Conservation (phyloP, 1,140 invertebrate species). For the Drosophila fuyamai region DNA sequence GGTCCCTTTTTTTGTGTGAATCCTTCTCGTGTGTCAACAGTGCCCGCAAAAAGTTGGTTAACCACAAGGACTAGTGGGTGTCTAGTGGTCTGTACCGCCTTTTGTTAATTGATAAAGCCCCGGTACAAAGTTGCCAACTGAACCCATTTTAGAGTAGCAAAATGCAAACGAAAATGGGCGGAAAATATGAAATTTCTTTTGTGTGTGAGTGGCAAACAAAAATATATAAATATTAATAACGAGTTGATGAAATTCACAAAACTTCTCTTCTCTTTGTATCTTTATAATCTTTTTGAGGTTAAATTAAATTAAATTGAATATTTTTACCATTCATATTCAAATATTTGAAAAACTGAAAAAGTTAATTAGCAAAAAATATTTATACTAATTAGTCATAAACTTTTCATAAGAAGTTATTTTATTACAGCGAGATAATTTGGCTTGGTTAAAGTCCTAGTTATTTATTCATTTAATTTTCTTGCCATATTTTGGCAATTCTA, state of each 20-base stretch:
- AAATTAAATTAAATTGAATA: too few relatives aligned
- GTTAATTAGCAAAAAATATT: too few relatives aligned
- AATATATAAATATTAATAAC: not conserved
- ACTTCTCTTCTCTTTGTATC: too few relatives aligned
- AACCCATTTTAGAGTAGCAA: slow-evolving; percentile 1
- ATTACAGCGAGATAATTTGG: too few relatives aligned
- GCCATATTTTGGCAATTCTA: not conserved
- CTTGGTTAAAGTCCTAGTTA: not conserved
- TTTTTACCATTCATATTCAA: too few relatives aligned
- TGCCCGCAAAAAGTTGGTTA: slow-evolving; percentile 34
- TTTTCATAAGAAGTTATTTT: too few relatives aligned
- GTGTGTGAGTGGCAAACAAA: not conserved
- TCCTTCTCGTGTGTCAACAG: slow-evolving; percentile 16
- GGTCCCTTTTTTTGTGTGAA: slow-evolving; percentile 14
- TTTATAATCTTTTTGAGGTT: too few relatives aligned
- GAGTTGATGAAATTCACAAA: too few relatives aligned
- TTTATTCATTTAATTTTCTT: not conserved
- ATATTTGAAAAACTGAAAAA: too few relatives aligned
- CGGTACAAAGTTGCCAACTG: slow-evolving; percentile 1
- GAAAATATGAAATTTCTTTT: not conserved
- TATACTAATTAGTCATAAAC: too few relatives aligned
- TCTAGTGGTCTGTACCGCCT: not conserved
- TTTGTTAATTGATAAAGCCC: slow-evolving; percentile 23
- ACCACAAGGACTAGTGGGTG: slow-evolving; percentile 9
- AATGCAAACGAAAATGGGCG: too few relatives aligned